A percentile compares a stretch with the other conserved stretches of the same genome.
Evolutionary conservation across 1,140 invertebrate species (phyloP).

Genomic region (Rhopalosiphum maidis): DNA sequence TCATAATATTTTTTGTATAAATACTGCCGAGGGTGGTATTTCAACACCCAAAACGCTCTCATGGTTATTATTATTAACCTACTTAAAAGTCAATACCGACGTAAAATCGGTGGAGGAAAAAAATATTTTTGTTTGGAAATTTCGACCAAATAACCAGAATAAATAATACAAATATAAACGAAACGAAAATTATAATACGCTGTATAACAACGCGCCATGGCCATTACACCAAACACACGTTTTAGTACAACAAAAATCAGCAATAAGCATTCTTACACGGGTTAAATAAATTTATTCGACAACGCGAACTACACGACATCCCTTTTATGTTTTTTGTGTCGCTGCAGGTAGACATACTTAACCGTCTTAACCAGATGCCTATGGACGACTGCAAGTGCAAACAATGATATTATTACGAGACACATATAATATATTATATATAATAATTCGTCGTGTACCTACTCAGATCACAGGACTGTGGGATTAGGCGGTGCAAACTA

Average conservation of each 20-base stretch:
- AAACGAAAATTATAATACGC: neutral
- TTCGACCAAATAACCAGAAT: neutral
- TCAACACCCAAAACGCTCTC: neutral
- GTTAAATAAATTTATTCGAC: neutral
- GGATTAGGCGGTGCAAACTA: neutral
- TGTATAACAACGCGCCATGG: no score
- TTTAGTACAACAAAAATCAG: neutral
- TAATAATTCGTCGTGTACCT: neutral
- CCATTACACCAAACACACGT: no score
- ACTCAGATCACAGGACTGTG: neutral
- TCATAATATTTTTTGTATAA: no score
- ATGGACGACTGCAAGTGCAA: neutral
- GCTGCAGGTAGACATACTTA: neutral
- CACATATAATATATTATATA: neutral
- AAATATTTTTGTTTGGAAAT: neutral
- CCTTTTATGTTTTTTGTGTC: neutral
- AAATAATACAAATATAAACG: neutral
- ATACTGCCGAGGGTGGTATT: neutral
- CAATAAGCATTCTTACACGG: neutral
- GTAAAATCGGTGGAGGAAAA: neutral
- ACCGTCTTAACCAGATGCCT: neutral
- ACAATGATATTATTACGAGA: slow-evolving; percentile 8
- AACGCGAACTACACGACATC: neutral
- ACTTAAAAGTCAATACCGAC: neutral
- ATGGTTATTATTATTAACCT: neutral